Conservation (phyloP, 2,888 invertebrate genomes). For the Drosophila barbarae region DNA sequence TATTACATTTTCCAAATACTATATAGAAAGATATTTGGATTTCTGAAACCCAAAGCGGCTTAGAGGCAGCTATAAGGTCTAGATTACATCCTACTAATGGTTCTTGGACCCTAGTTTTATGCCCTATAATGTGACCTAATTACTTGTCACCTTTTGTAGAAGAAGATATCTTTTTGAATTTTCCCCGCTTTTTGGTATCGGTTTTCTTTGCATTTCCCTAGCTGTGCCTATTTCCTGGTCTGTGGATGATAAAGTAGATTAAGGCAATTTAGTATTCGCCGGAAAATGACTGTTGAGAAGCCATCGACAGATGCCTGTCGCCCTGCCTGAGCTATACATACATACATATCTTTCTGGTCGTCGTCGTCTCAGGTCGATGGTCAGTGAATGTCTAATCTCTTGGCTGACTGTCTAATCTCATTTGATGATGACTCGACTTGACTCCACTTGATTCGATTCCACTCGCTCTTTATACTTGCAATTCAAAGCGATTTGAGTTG, state of each 20-base stretch:
- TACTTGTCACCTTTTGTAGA: not conserved
- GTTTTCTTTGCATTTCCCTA: not conserved
- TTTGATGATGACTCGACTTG: slow-evolving; percentile 60
- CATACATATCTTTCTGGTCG: no score
- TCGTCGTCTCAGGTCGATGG: slow-evolving; percentile 23
- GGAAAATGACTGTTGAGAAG: slow-evolving; percentile 33
- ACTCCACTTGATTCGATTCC: slow-evolving; percentile 37
- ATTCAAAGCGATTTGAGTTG: slow-evolving; percentile 3
- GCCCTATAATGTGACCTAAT: not conserved
- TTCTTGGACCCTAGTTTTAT: not conserved
- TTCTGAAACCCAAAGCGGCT: no score
- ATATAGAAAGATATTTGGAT: not conserved
- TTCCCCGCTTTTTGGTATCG: not conserved
- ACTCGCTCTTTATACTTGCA: not conserved
- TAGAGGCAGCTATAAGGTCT: not conserved
- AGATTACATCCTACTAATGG: not conserved
- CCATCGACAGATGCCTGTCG: slow-evolving; percentile 30
- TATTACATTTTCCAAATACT: not conserved
- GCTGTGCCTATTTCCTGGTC: slow-evolving; percentile 21
- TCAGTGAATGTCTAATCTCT: slow-evolving; percentile 38
- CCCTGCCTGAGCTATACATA: not conserved
- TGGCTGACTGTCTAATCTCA: slow-evolving; percentile 53
- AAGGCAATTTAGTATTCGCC: slow-evolving; percentile 33
- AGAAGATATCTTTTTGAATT: not conserved
- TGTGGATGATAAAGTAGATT: slow-evolving; percentile 32